These are phyloP conservation scores for Ptyas mucosa DNA, from an alignment of 2,113 vertebrate species.

Conservation along the genomic window DNA sequence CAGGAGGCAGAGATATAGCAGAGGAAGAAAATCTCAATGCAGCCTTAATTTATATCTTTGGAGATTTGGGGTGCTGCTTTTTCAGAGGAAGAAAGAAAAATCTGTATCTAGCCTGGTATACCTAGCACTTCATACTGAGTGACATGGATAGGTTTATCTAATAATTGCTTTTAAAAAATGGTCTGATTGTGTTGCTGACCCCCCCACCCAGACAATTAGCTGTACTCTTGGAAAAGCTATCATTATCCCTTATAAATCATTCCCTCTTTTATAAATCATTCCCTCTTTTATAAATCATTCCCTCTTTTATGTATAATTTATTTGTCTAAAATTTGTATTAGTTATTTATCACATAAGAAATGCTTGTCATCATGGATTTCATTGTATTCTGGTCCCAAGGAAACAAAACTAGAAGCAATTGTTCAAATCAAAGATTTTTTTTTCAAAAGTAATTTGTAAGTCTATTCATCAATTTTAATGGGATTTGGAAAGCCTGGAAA, in stretches of 20 bases:
- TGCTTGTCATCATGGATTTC: neutral
- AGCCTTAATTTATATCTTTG: neutral
- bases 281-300: neutral
- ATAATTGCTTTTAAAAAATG: neutral
- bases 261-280: neutral
- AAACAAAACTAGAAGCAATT: neutral
- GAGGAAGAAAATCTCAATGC: neutral
- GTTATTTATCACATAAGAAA: neutral
- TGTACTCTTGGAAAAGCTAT: neutral
- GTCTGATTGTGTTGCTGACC: neutral
- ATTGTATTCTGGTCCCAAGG: neutral
- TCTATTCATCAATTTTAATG: neutral
- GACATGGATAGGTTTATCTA: neutral
- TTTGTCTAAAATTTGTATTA: neutral
- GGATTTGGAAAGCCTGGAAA: neutral
- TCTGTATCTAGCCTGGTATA: neutral
- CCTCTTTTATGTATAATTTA: neutral
- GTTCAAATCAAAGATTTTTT: neutral
- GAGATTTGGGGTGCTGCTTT: neutral
- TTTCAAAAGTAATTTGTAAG: neutral
- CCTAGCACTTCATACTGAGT: neutral
- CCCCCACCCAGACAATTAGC: neutral
- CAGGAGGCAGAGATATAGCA: too few species aligned
- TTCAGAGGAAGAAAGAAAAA: neutral
- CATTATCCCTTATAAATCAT: neutral